Evolutionary conservation across 1,140 invertebrate genomes (phyloP).

Genomic region (Linepithema humile): DNA sequence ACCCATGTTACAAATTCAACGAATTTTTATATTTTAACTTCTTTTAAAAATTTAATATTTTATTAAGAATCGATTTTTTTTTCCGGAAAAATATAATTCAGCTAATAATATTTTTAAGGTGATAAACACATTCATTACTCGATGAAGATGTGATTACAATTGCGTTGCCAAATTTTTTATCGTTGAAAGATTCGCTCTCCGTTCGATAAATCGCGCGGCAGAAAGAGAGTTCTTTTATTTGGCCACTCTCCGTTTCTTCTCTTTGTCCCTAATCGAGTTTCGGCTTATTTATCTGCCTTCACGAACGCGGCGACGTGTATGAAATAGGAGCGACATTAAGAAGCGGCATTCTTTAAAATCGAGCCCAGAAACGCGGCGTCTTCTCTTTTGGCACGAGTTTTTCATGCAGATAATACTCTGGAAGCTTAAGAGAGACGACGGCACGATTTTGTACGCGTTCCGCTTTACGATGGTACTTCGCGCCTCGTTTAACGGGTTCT

Average conservation of each 20-base stretch:
- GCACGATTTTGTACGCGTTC: background rate
- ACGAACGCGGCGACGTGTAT: background rate
- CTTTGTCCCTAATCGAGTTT: conserved; percentile 32
- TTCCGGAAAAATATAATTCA: background rate
- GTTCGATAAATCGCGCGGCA: background rate
- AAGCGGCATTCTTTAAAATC: background rate
- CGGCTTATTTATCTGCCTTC: conserved; percentile 19
- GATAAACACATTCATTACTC: background rate
- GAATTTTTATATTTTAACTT: background rate
- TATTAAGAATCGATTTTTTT: too few species aligned
- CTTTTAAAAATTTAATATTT: too few species aligned
- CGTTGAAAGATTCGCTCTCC: background rate
- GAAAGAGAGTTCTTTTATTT: background rate
- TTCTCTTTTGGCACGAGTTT: background rate
- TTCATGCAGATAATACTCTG: conserved; percentile 6
- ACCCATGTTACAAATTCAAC: background rate
- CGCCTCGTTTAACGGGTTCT: background rate
- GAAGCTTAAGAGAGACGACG: background rate
- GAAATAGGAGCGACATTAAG: conserved; percentile 50
- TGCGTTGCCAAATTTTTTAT: background rate
- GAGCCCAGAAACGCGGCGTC: background rate
- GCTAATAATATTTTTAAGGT: background rate
- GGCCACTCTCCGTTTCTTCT: background rate
- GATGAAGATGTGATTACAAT: background rate
- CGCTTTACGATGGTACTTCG: background rate